phyloP scores from a whole-genome alignment of 2,113 vertebrate species.

The Pedetes capensis region DNA sequence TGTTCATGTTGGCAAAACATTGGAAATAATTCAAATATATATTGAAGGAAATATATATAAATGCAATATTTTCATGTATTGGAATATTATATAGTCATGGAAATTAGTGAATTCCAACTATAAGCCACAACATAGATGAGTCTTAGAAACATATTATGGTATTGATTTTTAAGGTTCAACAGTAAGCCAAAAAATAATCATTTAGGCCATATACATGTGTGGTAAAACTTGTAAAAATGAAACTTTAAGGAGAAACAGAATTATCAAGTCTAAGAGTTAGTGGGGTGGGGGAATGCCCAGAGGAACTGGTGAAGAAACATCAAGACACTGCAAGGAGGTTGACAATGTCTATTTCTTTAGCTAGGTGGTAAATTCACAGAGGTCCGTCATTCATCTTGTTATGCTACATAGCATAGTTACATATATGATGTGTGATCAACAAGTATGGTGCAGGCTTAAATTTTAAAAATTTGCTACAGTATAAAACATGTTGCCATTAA shows the following conservation, averaged over 20 bases:
- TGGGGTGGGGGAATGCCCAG: not conserved
- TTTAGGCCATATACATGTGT: not conserved
- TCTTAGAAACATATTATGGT: not conserved
- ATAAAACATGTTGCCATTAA: too few relatives aligned
- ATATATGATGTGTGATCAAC: too few relatives aligned
- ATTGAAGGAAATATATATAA: not conserved
- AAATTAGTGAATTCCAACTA: constrained; percentile 2
- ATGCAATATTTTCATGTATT: not conserved
- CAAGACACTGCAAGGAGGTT: not conserved
- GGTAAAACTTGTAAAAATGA: not conserved
- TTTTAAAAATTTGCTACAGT: too few relatives aligned
- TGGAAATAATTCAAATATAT: not conserved
- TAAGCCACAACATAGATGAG: not conserved
- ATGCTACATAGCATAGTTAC: not conserved
- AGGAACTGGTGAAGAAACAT: not conserved
- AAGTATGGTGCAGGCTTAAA: too few relatives aligned
- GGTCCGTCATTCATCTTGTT: not conserved
- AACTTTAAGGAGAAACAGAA: not conserved
- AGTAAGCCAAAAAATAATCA: constrained; percentile 31
- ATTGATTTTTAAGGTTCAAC: not conserved
- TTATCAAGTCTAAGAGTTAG: not conserved
- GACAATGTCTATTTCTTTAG: not conserved
- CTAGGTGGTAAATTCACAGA: not conserved
- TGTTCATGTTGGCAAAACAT: not conserved
- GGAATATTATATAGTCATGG: not conserved